These are phyloP conservation scores for Ciconia nigra DNA, from an alignment of 2,797 vertebrate genomes.

Conservation along the genomic window DNA sequence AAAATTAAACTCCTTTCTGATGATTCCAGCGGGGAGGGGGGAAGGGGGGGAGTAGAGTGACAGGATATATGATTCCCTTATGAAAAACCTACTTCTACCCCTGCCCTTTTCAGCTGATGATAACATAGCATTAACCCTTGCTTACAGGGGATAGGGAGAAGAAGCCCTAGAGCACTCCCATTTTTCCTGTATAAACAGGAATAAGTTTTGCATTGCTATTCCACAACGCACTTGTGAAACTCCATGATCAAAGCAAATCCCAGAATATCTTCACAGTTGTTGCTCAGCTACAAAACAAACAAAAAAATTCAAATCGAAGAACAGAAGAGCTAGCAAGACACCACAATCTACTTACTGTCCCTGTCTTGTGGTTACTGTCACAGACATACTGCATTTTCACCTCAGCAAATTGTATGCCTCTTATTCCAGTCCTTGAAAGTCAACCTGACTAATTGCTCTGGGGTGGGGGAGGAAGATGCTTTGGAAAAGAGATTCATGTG, in stretches of 20 bases:
- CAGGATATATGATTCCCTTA: rapidly evolving
- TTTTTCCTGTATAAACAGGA: not conserved
- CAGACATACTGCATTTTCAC: not conserved
- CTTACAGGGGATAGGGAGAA: not conserved
- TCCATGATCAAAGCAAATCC: not conserved
- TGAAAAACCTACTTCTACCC: not conserved
- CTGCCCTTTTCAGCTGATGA: not conserved
- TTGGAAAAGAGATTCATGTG: not conserved
- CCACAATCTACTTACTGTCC: not conserved
- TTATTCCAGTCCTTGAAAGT: not conserved
- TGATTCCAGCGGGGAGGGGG: not conserved
- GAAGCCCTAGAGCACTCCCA: not conserved
- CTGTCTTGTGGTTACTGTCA: not conserved
- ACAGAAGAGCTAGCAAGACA: not conserved
- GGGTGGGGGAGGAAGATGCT: not conserved
- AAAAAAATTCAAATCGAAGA: not conserved
- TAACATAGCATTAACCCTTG: not conserved
- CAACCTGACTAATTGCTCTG: not conserved
- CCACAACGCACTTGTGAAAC: not conserved
- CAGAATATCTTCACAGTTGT: not conserved
- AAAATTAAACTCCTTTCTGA: not conserved
- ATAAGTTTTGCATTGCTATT: not conserved
- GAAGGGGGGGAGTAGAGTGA: not conserved
- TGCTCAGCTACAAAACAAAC: not conserved
- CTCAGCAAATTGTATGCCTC: not conserved